Evolutionary conservation across 2,797 vertebrate genomes (phyloP).

Genomic region (Muraenolepis orangiensis): DNA sequence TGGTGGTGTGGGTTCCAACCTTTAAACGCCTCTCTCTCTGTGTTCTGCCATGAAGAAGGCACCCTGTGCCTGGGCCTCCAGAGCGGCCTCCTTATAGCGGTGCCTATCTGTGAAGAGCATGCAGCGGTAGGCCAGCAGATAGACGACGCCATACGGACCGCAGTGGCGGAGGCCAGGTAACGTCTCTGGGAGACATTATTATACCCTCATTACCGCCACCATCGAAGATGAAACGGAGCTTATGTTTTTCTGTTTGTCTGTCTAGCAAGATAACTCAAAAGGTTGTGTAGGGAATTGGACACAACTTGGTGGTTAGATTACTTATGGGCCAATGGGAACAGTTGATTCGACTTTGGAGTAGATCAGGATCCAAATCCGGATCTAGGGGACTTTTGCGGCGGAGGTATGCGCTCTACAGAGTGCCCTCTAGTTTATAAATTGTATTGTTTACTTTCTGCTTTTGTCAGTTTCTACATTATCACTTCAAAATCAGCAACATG

Average conservation of each 20-base stretch:
- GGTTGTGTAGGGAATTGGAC: too few relatives aligned
- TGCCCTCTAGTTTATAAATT: too few relatives aligned
- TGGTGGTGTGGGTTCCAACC: neutral
- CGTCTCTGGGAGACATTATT: neutral
- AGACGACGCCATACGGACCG: conserved; percentile 77
- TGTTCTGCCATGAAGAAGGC: conserved; percentile 62
- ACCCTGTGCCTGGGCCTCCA: conserved; percentile 73
- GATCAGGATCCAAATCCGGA: too few relatives aligned
- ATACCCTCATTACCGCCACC: too few relatives aligned
- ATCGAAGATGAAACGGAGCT: too few relatives aligned
- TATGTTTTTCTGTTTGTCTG: too few relatives aligned
- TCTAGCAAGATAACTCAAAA: too few relatives aligned
- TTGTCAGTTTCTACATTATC: neutral
- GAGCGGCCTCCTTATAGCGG: conserved; percentile 82
- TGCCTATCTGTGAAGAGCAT: conserved; percentile 80
- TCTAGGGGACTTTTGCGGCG: too few relatives aligned
- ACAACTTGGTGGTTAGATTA: too few relatives aligned
- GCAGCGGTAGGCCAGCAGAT: conserved; percentile 76
- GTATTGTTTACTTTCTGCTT: neutral
- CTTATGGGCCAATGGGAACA: too few relatives aligned
- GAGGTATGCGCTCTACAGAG: too few relatives aligned
- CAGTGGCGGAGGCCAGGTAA: conserved; percentile 79
- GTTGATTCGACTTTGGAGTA: too few relatives aligned
- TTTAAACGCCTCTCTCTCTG: neutral
- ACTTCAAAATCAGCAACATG: neutral